phyloP scores from a whole-genome alignment of 2,888 invertebrate species.

The Temnothorax rugatulus region DNA sequence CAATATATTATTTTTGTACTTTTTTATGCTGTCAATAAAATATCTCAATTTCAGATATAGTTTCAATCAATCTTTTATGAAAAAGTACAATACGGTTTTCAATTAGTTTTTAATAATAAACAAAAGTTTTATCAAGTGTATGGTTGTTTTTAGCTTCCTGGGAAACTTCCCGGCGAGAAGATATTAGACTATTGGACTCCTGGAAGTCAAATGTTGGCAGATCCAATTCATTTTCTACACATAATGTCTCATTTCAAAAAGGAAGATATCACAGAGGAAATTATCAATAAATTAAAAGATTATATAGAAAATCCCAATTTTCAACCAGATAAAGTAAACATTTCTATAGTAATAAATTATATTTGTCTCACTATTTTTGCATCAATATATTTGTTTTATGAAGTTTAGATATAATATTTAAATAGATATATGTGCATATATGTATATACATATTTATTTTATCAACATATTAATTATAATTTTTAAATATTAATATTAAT shows the following conservation, averaged over 20 bases:
- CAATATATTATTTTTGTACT: not conserved
- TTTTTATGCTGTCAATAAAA: not conserved
- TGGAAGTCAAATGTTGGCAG: slow-evolving; percentile 93
- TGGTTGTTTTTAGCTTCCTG: slow-evolving; percentile 87
- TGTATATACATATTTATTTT: not conserved
- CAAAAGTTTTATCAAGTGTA: not conserved
- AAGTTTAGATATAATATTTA: not conserved
- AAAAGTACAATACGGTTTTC: not conserved
- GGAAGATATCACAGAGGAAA: slow-evolving; percentile 93
- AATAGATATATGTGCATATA: not conserved
- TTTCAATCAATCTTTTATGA: not conserved
- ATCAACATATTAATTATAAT: not conserved
- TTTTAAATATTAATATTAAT: not conserved
- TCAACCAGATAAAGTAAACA: slow-evolving; percentile 88
- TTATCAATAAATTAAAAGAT: slow-evolving; percentile 93
- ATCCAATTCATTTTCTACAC: slow-evolving; percentile 93
- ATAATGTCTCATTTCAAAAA: slow-evolving; percentile 95
- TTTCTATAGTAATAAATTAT: not conserved
- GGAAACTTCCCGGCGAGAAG: slow-evolving; percentile 92
- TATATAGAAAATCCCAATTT: slow-evolving; percentile 93
- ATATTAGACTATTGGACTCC: slow-evolving; percentile 96
- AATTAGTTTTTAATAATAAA: not conserved
- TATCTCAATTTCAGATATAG: not conserved
- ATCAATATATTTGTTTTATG: not conserved
- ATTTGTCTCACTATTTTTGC: not conserved